Base-by-base conservation (phyloP, 64 coral and sea anemone species). In the Pocillopora verrucosa region DNA sequence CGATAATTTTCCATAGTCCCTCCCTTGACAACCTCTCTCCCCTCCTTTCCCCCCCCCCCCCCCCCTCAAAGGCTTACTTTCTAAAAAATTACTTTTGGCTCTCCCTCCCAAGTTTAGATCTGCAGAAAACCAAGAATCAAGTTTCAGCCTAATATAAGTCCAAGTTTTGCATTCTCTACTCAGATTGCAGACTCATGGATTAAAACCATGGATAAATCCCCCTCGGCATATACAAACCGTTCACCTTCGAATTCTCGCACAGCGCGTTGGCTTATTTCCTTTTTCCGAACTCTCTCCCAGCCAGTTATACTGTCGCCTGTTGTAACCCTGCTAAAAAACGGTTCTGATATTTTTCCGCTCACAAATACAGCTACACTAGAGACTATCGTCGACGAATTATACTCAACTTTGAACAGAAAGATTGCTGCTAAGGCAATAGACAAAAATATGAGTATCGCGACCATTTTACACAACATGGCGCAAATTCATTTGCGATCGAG, bases 301-400 rank as follows among this genome's bases (percentile, higher is more conserved):
- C 89, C 79, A 36, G 12, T 36, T 26, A 90, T 73, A 77, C 22
- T 81, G 19, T 60, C 61, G 20, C 38, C 70, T 14, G 78, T 12
- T n/a, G 79, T 91, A 4, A 91, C 78, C 64, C 68, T 16, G 19
- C 22, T 84, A 22, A 91, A 84, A 81, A 91, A 91, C 13, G 64
- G 25, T 56, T 84, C 57, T 15, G 89, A 84, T 11, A 91, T 41
- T 75, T 84, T 75, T 22, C 89, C 89, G 20, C 80, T 91, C 17
- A 91, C 34, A 56, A 91, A 91, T 4, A 91, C 89, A 41, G 89
- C 80, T 38, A 84, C 73, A 30, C 25, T 84, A n/a, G 78, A 75
- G 7, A 84, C 72, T 60, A 90, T 73, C 0, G 70, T 80, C 5
- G 79, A 84, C n/a, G 80, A 59, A 38, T 41, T 74, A 16, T 91